Evolutionary conservation across 2,888 invertebrate genomes (phyloP).

Genomic region (Blomia tropicalis): DNA sequence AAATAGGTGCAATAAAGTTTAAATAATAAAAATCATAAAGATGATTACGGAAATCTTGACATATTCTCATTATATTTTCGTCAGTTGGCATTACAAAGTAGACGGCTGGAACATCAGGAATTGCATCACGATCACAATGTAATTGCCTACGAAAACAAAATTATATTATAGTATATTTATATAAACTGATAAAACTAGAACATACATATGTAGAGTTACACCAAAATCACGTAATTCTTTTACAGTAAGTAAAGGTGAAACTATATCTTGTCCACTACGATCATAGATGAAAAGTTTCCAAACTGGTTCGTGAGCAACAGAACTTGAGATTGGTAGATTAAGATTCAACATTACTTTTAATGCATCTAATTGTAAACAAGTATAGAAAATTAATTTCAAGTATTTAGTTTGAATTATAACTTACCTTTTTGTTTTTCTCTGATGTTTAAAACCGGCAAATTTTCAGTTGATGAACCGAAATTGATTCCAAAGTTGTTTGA

Average conservation of each 20-base stretch:
- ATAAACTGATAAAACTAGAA: constrained; percentile 30
- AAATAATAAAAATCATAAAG: constrained; percentile 86
- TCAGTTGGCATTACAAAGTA: constrained; percentile 93
- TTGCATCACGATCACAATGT: constrained; percentile 45
- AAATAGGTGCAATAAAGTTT: constrained; percentile 86
- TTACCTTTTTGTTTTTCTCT: constrained; percentile 22
- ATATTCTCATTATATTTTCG: constrained; percentile 83
- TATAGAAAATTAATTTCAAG: not conserved
- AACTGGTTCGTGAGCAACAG: constrained; percentile 57
- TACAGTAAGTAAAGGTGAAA: constrained; percentile 85
- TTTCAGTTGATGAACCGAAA: not conserved
- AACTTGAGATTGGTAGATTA: constrained; percentile 53
- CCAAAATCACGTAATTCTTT: constrained; percentile 88
- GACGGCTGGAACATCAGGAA: constrained; percentile 95
- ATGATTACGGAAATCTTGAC: constrained; percentile 52
- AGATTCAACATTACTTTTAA: constrained; percentile 89
- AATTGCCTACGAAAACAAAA: constrained; percentile 28
- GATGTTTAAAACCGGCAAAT: constrained; percentile 5
- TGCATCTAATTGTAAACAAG: constrained; percentile 51
- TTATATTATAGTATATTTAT: not conserved
- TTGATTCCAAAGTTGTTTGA: not conserved
- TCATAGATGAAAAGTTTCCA: constrained; percentile 97
- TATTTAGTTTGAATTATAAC: not conserved
- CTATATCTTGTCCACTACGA: constrained; percentile 88
- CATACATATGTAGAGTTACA: constrained; percentile 91